These are phyloP conservation scores for Atherinosoma microstoma DNA, from an alignment of 2,797 vertebrate species.

Conservation along the genomic window DNA sequence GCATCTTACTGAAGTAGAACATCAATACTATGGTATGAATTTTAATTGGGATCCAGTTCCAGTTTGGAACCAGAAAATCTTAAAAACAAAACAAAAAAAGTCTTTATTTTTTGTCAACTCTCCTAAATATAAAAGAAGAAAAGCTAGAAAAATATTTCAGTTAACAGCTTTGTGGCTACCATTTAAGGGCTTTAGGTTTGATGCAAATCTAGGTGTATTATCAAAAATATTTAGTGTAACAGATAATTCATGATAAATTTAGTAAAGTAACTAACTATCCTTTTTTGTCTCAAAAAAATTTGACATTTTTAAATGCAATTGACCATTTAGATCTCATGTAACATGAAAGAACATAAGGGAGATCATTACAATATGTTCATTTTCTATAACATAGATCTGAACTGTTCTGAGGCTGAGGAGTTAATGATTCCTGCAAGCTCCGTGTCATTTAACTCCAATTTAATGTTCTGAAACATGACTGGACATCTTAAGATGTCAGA, in stretches of 20 bases:
- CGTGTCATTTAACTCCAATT: conserved; percentile 70
- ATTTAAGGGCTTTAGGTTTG: background rate
- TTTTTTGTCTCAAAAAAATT: too few relatives aligned
- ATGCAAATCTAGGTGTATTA: background rate
- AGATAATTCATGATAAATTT: too few relatives aligned
- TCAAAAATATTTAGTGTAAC: too few relatives aligned
- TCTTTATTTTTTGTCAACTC: background rate
- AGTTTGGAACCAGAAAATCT: background rate
- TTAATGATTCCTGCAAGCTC: conserved; percentile 71
- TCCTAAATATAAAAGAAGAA: background rate
- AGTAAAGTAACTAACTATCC: too few relatives aligned
- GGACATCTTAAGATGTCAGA: conserved; percentile 46
- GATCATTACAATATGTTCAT: conserved; percentile 67
- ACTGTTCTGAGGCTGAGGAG: conserved; percentile 50
- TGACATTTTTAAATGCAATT: background rate
- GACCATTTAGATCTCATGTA: conserved; percentile 31
- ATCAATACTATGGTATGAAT: background rate
- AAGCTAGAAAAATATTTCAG: too few relatives aligned
- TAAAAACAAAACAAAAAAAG: too few relatives aligned
- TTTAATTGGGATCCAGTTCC: background rate
- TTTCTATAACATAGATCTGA: conserved; percentile 51
- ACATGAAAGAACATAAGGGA: conserved; percentile 46
- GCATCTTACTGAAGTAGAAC: background rate
- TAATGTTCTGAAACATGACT: conserved; percentile 63
- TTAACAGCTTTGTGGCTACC: too few relatives aligned